phyloP scores from a whole-genome alignment of 2,113 vertebrate species.

The Dasyurus viverrinus region DNA sequence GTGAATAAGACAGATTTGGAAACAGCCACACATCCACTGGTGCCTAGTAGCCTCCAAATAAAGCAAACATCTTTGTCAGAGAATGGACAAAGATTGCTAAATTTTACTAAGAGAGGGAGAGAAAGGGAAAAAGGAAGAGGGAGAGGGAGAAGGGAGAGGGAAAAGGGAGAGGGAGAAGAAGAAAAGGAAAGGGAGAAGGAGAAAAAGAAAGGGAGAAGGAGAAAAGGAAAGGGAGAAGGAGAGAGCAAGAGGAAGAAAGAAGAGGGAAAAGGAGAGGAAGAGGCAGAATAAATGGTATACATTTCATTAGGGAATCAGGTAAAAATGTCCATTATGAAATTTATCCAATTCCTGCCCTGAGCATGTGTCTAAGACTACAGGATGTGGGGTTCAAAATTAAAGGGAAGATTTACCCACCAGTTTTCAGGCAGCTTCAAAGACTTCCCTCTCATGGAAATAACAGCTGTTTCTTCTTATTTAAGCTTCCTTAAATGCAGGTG shows the following conservation, averaged over 20 bases:
- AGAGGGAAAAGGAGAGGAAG: too few relatives aligned
- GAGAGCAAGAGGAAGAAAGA: too few relatives aligned
- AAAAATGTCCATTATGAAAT: background rate
- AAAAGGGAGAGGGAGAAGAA: too few relatives aligned
- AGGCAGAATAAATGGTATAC: background rate
- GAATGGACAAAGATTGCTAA: background rate
- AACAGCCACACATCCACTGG: background rate
- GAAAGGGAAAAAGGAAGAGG: too few relatives aligned
- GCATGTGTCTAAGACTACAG: background rate
- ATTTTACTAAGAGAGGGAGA: background rate
- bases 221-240: too few relatives aligned
- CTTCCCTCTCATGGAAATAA: background rate
- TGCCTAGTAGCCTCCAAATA: background rate
- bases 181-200: background rate
- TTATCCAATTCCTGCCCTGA: background rate
- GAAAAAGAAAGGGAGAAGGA: too few relatives aligned
- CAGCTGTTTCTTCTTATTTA: background rate
- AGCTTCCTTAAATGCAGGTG: background rate
- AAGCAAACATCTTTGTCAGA: background rate
- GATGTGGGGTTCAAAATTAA: background rate
- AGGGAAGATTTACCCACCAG: background rate
- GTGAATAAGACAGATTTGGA: background rate
- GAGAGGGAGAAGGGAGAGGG: too few relatives aligned
- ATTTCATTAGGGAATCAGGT: background rate
- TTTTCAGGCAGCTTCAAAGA: background rate